Percentiles rank a stretch among this genome's conserved stretches.
Evolutionary conservation across 2,888 invertebrate genomes (phyloP).

Genomic region (Clistopyga incitator): DNA sequence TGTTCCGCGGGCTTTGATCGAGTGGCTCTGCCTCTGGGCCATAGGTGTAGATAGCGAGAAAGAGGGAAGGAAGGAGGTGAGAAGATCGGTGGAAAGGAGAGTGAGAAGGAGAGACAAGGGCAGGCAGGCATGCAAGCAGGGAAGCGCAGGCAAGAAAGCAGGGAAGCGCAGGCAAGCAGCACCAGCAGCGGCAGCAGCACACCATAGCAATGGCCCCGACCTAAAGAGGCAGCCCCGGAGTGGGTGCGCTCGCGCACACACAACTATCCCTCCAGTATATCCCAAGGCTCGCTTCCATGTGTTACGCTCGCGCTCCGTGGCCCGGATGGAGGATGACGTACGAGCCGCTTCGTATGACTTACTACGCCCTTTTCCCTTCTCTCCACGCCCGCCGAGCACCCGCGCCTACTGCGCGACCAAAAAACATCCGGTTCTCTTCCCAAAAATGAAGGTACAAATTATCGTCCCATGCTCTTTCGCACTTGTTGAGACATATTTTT

Average conservation of each 20-base stretch:
- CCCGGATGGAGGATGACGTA: constrained; percentile 83
- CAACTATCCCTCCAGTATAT: constrained; percentile 62
- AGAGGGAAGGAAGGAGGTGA: constrained; percentile 44
- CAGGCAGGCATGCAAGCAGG: constrained; percentile 23
- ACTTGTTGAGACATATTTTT: background rate
- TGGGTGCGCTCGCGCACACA: constrained; percentile 75
- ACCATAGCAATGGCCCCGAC: constrained; percentile 72
- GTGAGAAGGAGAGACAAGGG: constrained; percentile 40
- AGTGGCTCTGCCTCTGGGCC: constrained; percentile 74
- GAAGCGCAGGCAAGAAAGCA: constrained; percentile 65
- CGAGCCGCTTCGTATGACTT: constrained; percentile 82
- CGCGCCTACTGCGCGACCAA: constrained; percentile 77
- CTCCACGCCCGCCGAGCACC: constrained; percentile 79
- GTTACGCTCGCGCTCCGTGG: constrained; percentile 78
- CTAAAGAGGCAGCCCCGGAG: constrained; percentile 80
- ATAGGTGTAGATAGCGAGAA: constrained; percentile 59
- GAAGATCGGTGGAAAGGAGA: constrained; percentile 26
- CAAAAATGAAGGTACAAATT: constrained; percentile 58
- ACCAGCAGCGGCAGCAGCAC: constrained; percentile 71
- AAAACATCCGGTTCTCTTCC: constrained; percentile 78
- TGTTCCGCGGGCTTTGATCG: constrained; percentile 77
- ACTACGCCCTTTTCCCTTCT: constrained; percentile 83
- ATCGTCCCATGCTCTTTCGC: constrained; percentile 5
- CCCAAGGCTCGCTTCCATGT: constrained; percentile 76
- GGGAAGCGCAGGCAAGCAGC: constrained; percentile 68